phyloP scores from a whole-genome alignment of 2,113 vertebrate genomes.

The Dipodomys merriami region DNA sequence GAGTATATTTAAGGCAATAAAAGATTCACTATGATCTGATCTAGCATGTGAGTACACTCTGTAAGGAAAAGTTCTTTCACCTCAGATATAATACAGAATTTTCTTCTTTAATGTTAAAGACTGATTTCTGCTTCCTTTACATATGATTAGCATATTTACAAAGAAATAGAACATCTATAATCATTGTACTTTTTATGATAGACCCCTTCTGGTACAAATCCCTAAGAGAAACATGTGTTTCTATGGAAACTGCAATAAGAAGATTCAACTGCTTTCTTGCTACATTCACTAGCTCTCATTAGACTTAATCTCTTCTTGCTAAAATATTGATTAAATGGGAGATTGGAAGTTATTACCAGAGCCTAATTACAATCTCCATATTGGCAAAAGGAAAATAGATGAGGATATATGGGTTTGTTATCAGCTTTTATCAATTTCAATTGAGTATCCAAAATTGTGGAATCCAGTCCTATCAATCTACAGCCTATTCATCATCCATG shows the following conservation, averaged over 20 bases:
- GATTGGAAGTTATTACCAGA: conserved; percentile 95
- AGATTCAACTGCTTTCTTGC: conserved; percentile 85
- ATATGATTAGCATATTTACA: conserved; percentile 75
- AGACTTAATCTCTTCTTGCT: conserved; percentile 91
- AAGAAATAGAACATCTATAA: conserved; percentile 83
- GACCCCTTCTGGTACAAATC: conserved; percentile 80
- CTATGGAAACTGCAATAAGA: conserved; percentile 89
- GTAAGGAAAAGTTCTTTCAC: conserved; percentile 26
- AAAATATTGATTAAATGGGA: conserved; percentile 94
- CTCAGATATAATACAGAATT: conserved; percentile 8
- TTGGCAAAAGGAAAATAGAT: conserved; percentile 93
- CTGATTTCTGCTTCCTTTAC: conserved; percentile 42
- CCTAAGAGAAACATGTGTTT: conserved; percentile 88
- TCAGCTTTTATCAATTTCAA: conserved; percentile 96
- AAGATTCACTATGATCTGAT: conserved; percentile 1
- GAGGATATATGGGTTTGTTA: conserved; percentile 90
- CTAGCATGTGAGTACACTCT: not conserved
- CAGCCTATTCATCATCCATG: conserved; percentile 97
- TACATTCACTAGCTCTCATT: conserved; percentile 86
- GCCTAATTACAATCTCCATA: conserved; percentile 95
- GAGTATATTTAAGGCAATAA: not conserved
- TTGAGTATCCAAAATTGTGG: conserved; percentile 93
- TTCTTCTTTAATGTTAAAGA: conserved; percentile 43
- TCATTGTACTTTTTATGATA: conserved; percentile 75
- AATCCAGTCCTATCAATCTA: conserved; percentile 94